Base-by-base conservation (phyloP, 2,113 vertebrate species). In the Thryonomys swinderianus region DNA sequence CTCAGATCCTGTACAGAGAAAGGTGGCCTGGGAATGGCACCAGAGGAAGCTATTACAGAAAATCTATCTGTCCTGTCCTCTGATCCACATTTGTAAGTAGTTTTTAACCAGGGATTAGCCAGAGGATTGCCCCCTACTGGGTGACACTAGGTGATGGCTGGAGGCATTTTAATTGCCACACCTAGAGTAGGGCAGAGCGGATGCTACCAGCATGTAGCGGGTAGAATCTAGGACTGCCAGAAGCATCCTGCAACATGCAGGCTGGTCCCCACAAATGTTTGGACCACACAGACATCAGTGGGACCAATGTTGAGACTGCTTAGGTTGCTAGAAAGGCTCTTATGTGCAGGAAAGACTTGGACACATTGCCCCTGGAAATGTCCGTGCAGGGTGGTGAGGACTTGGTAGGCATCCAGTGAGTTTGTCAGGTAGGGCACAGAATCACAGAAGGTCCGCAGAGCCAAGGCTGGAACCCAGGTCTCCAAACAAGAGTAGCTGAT, bases 281-380 rank as follows among this genome's bases (percentile, higher is more conserved):
- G 61, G 2, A 30, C 32, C 12, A 6, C n/a, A n/a, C n/a, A n/a
- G 62, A 40, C 64, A 61, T 45, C 55, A 32, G 0, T 1, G 20
- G 37, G 48, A 25, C 34, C 0, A 1, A 25, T 32, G 14, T 37
- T 1, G 23, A 74, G 48, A 14, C 12, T 21, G 14, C 82, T 55
- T 27, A 86, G 61, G 40, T 37, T 59, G 13, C 71, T 61, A 0
- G 7, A 14, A 37, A 64, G 40, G 7, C 20, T 16, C 6, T 91
- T 7, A 5, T 2, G 40, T 40, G 37, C 32, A 17, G 76, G 23
- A 71, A 45, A 32, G 3, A 18, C 2, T 2, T 37, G 25, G 66
- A n/a, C 18, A 25, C 0, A 2, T 0, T 0, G 5, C 5, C 0
- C 2, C 0, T 1, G 7, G 5, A 27, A 18, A 1, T 64, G 3